Conservation (phyloP, 2,888 invertebrate species). For the Caenorhabditis sp. region DNA sequence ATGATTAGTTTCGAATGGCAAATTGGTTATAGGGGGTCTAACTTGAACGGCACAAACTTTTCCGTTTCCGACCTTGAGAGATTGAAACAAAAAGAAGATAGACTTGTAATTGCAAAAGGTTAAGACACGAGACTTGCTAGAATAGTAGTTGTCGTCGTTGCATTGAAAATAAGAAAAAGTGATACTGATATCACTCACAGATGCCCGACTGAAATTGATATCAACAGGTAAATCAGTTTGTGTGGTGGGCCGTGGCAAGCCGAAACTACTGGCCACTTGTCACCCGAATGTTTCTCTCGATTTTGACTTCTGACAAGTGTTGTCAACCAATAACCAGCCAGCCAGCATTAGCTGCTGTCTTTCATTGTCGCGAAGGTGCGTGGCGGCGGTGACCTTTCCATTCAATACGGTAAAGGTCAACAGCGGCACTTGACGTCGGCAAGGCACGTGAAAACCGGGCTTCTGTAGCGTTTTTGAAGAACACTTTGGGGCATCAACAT, state of each 20-base stretch:
- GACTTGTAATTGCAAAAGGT: no score
- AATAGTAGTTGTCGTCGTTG: no score
- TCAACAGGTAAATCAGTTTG: background rate
- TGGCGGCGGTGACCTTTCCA: slow-evolving; percentile 18
- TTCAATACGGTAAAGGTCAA: slow-evolving; percentile 39
- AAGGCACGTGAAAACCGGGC: slow-evolving; percentile 18
- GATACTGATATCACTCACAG: no score
- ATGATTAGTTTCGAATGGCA: slow-evolving; percentile 50
- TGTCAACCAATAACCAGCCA: slow-evolving; percentile 27
- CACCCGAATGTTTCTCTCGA: slow-evolving; percentile 38
- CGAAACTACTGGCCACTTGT: slow-evolving; percentile 27
- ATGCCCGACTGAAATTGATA: no score
- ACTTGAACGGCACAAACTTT: slow-evolving; percentile 29
- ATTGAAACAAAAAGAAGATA: no score
- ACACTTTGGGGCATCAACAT: background rate
- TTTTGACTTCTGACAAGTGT: slow-evolving; percentile 45
- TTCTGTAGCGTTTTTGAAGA: background rate
- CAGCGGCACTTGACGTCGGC: slow-evolving; percentile 21
- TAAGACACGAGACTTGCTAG: no score
- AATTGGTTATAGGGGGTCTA: slow-evolving; percentile 15
- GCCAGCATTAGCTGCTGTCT: slow-evolving; percentile 7
- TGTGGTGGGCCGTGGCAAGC: background rate
- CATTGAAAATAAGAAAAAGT: no score
- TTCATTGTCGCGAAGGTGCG: slow-evolving; percentile 5
- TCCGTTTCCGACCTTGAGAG: slow-evolving; percentile 38